Conservation (phyloP, 2,888 invertebrate species). For the Xanthia icteritia region DNA sequence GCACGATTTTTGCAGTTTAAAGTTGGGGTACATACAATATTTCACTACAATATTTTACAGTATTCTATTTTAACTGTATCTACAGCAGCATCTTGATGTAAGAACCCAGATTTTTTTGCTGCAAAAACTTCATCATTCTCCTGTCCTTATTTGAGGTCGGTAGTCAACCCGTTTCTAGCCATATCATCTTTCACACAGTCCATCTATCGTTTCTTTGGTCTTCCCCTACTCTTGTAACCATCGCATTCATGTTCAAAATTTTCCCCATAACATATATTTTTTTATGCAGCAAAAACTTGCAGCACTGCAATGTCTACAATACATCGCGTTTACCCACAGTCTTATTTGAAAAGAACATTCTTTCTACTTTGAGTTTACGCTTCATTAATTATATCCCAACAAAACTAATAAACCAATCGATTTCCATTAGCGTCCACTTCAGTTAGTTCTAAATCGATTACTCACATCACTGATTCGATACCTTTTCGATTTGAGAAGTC, state of each 20-base stretch:
- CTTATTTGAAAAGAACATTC: neutral
- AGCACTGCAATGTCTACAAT: neutral
- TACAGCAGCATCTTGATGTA: too few species aligned
- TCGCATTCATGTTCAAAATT: too few species aligned
- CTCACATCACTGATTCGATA: conserved; percentile 45
- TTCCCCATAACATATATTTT: too few species aligned
- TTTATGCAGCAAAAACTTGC: too few species aligned
- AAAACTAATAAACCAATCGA: conserved; percentile 30
- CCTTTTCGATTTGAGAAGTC: conserved; percentile 22
- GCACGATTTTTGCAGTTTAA: too few species aligned
- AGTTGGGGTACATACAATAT: neutral
- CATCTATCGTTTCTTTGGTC: too few species aligned
- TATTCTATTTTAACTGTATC: too few species aligned
- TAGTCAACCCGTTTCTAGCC: too few species aligned
- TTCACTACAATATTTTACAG: neutral
- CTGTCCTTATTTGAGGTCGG: too few species aligned
- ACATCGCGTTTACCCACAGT: neutral
- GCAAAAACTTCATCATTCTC: too few species aligned
- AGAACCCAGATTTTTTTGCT: neutral
- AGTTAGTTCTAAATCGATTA: conserved; percentile 51
- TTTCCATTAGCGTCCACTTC: conserved; percentile 24
- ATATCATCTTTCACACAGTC: too few species aligned
- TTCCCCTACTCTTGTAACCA: too few species aligned
- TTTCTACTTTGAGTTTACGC: neutral
- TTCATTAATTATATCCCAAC: conserved; percentile 24